Conservation (phyloP, 30 jellyfish, hydroid and myxozoan genomes). For the Hydra vulgaris region DNA sequence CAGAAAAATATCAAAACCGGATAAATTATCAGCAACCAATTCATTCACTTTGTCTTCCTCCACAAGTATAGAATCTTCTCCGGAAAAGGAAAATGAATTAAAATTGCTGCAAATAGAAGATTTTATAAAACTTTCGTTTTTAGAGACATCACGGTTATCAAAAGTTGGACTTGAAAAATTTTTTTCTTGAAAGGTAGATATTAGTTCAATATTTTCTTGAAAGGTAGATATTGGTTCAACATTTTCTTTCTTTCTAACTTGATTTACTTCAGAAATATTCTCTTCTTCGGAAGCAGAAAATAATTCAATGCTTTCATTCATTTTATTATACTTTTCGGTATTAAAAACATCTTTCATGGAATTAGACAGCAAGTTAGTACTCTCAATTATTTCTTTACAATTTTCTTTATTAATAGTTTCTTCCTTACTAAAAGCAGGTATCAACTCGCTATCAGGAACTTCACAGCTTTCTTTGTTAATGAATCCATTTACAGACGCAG, state of each 20-base stretch:
- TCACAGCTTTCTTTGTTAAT: neutral
- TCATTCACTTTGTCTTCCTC: neutral
- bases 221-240: no score
- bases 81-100: neutral
- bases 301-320: neutral
- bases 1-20: neutral
- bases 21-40: no score
- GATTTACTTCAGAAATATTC: no score
- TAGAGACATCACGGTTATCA: neutral
- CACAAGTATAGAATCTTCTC: neutral
- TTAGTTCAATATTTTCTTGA: neutral
- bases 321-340: no score
- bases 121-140: no score
- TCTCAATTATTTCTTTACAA: no score
- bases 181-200: neutral
- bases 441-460: no score
- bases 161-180: neutral
- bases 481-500: neutral
- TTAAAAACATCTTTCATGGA: no score
- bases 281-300: neutral
- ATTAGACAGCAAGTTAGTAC: no score
- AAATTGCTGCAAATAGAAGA: neutral
- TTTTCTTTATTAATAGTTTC: no score
- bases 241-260: no score
- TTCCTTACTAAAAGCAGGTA: no score